Evolutionary conservation across 2,797 vertebrate genomes (phyloP), one percentile per base, ranked within the genome.

Genomic region (Arctocebus calabarensis): DNA sequence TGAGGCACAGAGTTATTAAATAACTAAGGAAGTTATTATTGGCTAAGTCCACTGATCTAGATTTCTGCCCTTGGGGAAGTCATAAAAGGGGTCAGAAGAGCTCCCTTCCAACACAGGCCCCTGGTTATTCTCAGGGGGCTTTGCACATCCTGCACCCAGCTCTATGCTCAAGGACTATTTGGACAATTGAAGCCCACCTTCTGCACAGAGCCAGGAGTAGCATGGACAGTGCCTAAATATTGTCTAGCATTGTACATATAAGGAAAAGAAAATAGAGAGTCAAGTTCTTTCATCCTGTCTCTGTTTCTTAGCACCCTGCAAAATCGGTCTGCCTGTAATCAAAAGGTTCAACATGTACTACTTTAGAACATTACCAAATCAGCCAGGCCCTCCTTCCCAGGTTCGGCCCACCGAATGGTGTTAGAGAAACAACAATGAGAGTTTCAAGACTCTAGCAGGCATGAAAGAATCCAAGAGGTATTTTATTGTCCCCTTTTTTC

Each of bases 21-120:
- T 89, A 91, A 87, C 6, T 82, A n/a, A 89, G 68, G 66, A 85
- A 40, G 40, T 57, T 66, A 59, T 4, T 22, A 55, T 25, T 64
- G n/a, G 37, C 27, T 62, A 32, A 55, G 1, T 34, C 2, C 37
- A 10, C 7, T 23, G 34, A 62, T 57, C 2, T 19, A 87, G 59
- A 78, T 11, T 61, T 14, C 84, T 75, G 37, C 11, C 55, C 37
- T 11, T 40, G 43, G 17, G 27, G 19, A 78, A 83, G 32, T 74
- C 37, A 77, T 37, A 66, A 64, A n/a, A 2, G 40, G 43, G 3
- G 34, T n/a, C 66, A 43, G 9, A 74, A 16, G 19, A 79, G 61
- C n/a, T 32, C n/a, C 1, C 2, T 2, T 1, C 1, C 34, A 9
- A 5, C 13, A 9, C 0, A 3, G 37, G 3, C 37, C 11, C 16